Base-by-base conservation (phyloP, 2,113 vertebrate genomes). In the Sebastes schlegelii region DNA sequence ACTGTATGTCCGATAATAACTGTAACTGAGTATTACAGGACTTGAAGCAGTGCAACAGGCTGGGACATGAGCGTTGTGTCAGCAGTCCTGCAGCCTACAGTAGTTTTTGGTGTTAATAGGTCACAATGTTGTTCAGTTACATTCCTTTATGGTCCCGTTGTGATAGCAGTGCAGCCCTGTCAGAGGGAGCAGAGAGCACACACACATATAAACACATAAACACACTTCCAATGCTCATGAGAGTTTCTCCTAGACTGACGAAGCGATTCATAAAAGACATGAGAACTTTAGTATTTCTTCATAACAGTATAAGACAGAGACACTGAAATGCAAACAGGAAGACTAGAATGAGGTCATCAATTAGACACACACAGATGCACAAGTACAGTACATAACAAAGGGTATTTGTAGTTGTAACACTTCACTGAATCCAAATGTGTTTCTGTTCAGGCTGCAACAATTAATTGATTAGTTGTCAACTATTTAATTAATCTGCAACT, bases 91-190 rank as follows among this genome's bases (percentile, higher is more conserved):
- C 40, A 0, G 23, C 21, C 34, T 8, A 4, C 60, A 14, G 43
- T 13, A 4, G 71, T 14, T 11, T 12, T n/a, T 51, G 13, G 26
- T 83, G 80, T 88, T 90, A 76, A 69, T 92, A 52, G 91, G 90
- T 86, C 85, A 80, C 70, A 1, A 3, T 68, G 83, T 74, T 69
- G 66, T 74, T 77, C 52, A 68, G 49, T 58, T 49, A 54, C 66
- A 78, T 81, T 85, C 61, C 51, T 80, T 84, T 55, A 84, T 82
- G 48, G 46, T 43, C 3, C 1, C 23, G 19, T 40, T 66, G 60
- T 74, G 79, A 68, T 67, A 52, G 13, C 13, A 43, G 60, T 4
- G 13, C 19, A 51, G 71, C 65, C 23, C 6, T 26, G 73, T 81
- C 80, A 60, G 51, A 69, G 51, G 8, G 52, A 43, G 43, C 34